These are phyloP conservation scores for Scolopax bukidnonensis DNA, from an alignment of 2,797 vertebrate species.

Conservation along the genomic window DNA sequence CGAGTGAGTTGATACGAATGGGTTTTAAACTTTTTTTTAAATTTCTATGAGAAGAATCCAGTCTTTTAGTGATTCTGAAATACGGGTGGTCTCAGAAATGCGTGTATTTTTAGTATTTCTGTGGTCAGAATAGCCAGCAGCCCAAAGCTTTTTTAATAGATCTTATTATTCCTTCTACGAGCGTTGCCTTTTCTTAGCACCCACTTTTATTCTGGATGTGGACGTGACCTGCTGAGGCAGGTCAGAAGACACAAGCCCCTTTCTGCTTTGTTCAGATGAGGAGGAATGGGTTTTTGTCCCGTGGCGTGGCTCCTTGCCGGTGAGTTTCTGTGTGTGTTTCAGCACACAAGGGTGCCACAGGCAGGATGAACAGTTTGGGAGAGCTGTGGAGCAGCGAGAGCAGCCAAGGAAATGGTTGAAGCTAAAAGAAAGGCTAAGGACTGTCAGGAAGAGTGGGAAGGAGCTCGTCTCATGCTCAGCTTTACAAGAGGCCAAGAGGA, in stretches of 20 bases:
- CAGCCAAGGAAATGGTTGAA: not conserved
- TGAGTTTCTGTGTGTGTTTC: too few species aligned
- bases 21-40: conserved; percentile 13
- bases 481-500: not conserved
- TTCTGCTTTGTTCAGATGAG: not conserved
- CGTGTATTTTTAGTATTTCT: not conserved
- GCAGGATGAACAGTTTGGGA: not conserved
- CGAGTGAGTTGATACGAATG: not conserved
- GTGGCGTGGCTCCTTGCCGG: not conserved
- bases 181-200: not conserved
- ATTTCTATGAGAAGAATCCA: not conserved
- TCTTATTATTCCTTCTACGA: not conserved
- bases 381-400: not conserved
- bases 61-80: not conserved
- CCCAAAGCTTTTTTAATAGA: conserved; percentile 20
- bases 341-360: not conserved
- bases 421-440: not conserved
- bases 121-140: not conserved
- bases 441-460: not conserved
- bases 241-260: not conserved
- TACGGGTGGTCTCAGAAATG: not conserved
- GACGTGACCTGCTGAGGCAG: not conserved
- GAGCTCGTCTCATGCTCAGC: not conserved
- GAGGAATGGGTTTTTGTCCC: not conserved
- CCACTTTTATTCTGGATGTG: not conserved